Base-by-base conservation (phyloP, 2,888 invertebrate genomes). In the Carpatolechia fugitivella region DNA sequence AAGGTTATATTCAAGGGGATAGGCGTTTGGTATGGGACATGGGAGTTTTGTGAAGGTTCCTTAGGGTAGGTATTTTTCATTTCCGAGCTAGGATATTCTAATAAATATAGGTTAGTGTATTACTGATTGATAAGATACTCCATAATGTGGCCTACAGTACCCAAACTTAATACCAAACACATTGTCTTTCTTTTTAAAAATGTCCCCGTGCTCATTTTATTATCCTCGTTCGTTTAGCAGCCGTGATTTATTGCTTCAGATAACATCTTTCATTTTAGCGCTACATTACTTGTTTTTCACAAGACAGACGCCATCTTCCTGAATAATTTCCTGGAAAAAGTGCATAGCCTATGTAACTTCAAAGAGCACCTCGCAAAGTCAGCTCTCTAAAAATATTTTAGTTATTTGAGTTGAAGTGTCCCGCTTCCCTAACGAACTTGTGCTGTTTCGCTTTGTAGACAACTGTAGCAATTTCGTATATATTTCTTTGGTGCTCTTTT, bases 341-440 rank as follows among this genome's bases (percentile, higher is more conserved):
- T 47, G 50, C 29, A 31, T 48, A 57, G 56, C 46, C 53, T 18
- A 53, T 41, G 51, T 36, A 56, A 46, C 49, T 35, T 52, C 44
- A 55, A 55, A 53, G 30, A 50, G 49, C 50, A 49, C 24, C 54
- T n/a, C 35, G 38, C n/a, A 31, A 38, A 36, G 49, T 18, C n/a
- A 46, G 53, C 54, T 56, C 53, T 56, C 52, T 14, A 44, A 48
- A 50, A 55, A 46, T 51, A 50, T 54, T 56, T 49, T 35, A 53
- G 20, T 55, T 49, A 50, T 50, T 55, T 46, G 20, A 51, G 16
- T 51, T 51, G 49, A 40, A 50, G 50, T 33, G 53, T 53, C 44
- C 44, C 36, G 36, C 41, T 36, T 53, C 50, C 50, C 36, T 50
- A 38, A 47, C 38, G 44, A 33, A 52, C 44, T 54, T 31, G 54